Conservation (phyloP, 2,888 invertebrate species). For the Nymphalis polychloros region DNA sequence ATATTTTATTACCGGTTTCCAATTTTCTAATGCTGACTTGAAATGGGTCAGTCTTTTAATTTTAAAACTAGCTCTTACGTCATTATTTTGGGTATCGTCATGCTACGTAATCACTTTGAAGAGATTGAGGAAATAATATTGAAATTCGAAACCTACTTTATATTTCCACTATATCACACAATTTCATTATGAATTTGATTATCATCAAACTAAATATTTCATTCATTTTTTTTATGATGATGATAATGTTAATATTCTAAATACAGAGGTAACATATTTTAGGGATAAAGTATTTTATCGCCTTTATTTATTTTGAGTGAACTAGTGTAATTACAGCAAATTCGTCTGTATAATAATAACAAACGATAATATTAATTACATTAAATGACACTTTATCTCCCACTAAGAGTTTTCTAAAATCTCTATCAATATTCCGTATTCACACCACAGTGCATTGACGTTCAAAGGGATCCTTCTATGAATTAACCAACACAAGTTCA, state of each 20-base stretch:
- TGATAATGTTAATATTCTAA: too few relatives aligned
- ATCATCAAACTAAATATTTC: too few relatives aligned
- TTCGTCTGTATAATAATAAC: background rate
- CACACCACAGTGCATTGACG: constrained; percentile 17
- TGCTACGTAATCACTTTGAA: background rate
- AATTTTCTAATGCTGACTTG: constrained; percentile 4
- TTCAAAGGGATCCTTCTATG: constrained; percentile 35
- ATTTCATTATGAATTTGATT: too few relatives aligned
- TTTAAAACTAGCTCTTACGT: background rate
- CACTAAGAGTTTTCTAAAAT: constrained; percentile 1
- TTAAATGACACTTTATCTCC: background rate
- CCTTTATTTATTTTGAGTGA: too few relatives aligned
- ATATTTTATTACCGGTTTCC: background rate
- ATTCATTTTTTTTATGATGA: too few relatives aligned
- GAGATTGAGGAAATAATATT: too few relatives aligned
- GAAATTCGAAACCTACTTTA: too few relatives aligned
- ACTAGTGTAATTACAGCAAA: too few relatives aligned
- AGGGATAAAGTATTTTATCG: too few relatives aligned
- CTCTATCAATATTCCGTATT: constrained; percentile 19
- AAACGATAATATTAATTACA: background rate
- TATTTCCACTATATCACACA: too few relatives aligned
- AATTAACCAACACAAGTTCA: constrained; percentile 41
- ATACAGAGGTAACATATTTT: too few relatives aligned
- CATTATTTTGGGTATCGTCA: background rate
- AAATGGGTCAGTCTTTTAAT: background rate